Evolutionary conservation across 2,888 invertebrate genomes (phyloP).

Genomic region (Galerucella pusilla): DNA sequence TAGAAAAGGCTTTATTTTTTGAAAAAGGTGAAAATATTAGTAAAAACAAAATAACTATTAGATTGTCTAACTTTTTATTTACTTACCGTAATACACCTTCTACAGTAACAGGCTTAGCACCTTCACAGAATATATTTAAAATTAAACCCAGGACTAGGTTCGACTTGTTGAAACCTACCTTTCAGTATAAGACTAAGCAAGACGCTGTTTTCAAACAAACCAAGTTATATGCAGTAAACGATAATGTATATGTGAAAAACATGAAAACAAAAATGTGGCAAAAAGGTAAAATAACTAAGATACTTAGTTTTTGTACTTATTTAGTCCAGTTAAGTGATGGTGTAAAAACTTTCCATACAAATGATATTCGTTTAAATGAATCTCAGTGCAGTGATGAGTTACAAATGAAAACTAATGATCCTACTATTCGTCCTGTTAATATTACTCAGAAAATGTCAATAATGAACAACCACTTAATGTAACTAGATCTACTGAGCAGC

Average conservation of each 20-base stretch:
- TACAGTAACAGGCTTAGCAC: slow-evolving; percentile 12
- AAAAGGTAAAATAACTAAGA: slow-evolving; percentile 11
- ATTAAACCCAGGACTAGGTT: slow-evolving; percentile 34
- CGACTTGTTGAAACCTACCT: slow-evolving; percentile 30
- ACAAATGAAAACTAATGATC: no score
- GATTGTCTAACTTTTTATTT: slow-evolving; percentile 2
- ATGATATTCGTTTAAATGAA: slow-evolving; percentile 23
- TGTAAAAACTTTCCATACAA: background rate
- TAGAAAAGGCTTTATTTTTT: slow-evolving; percentile 20
- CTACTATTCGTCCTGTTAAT: no score
- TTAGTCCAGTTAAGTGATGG: background rate
- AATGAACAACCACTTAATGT: no score
- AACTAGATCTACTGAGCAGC: no score
- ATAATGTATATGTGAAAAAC: slow-evolving; percentile 16
- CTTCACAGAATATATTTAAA: slow-evolving; percentile 28
- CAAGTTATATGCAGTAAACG: background rate
- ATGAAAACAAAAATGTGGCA: slow-evolving; percentile 10
- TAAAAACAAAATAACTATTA: background rate
- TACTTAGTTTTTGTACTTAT: slow-evolving; percentile 17
- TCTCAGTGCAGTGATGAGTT: no score
- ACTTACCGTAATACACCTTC: slow-evolving; percentile 32
- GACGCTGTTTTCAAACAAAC: no score
- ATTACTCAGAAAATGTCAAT: no score
- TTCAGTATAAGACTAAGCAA: background rate
- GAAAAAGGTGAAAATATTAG: background rate